Base-by-base conservation (phyloP, 2,888 invertebrate genomes). In the Scaptomyza parva region DNA sequence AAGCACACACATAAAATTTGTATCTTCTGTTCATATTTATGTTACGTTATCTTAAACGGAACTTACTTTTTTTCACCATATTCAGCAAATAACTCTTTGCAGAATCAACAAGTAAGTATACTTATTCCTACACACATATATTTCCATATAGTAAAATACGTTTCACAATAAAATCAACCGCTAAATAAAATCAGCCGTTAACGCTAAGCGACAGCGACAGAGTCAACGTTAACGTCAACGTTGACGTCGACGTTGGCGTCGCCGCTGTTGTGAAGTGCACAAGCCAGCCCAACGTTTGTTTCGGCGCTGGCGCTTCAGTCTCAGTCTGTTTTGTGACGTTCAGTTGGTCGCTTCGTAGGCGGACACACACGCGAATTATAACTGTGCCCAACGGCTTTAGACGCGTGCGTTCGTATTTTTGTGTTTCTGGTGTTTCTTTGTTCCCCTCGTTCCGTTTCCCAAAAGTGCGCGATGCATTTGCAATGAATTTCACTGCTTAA, bases 291-390 rank as follows among this genome's bases (percentile, higher is more conserved):
- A 58, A 57, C 75, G 76, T 68, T 69, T 61, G 70, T n/a, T 18
- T 60, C 45, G 62, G 47, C 63, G 88, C 88, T 90, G 90, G 35
- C 37, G 14, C 89, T 89, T 47, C 47, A 30, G 89, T 87, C 84
- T 91, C 88, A 91, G 92, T 91, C 88, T 89, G 91, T 89, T 88
- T 87, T 89, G 89, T 89, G 91, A 89, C 91, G 89, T 91, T 89
- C 89, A 85, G 76, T 72, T 79, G 76, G 85, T 78, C 78, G 75
- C 65, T 76, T 83, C 68, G 83, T 71, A 76, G 74, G 74, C 78
- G 74, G 62, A 55, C 81, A 69, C 75, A 50, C 59, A 71, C 87
- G 81, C 88, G 85, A 71, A 80, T 58, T 2, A 22, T 9, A 37
- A 37, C 17, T 50, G 57, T 70, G 82, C 68, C 63, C 76, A 73